Percentiles rank a stretch among this genome's conserved stretches.
phyloP scores from a whole-genome alignment of 2,797 vertebrate genomes.

The Rhinophrynus dorsalis region DNA sequence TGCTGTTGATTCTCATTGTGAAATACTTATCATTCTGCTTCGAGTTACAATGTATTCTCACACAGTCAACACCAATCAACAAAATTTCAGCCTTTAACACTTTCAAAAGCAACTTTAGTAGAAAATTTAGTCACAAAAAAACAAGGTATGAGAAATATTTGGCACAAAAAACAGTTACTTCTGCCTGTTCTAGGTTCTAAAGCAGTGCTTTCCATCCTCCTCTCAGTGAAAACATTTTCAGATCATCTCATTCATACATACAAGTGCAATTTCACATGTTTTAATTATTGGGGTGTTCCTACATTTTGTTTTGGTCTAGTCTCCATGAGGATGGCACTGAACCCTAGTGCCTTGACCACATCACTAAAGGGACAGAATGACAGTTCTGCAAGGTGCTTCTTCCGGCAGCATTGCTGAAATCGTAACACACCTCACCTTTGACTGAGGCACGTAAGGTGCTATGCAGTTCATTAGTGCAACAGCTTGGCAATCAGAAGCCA shows the following conservation, averaged over 20 bases:
- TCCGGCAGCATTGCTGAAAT: constrained; percentile 34
- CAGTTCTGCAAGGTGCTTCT: constrained; percentile 64
- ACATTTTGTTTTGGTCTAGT: not conserved
- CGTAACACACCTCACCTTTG: constrained; percentile 54
- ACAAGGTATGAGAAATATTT: constrained; percentile 8
- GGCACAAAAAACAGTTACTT: constrained; percentile 16
- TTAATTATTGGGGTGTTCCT: not conserved
- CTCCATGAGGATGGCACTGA: not conserved
- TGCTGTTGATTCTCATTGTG: not conserved
- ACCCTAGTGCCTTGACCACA: constrained; percentile 15
- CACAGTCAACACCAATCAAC: not conserved
- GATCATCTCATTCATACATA: not conserved
- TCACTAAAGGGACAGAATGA: constrained; percentile 48
- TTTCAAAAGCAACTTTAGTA: not conserved
- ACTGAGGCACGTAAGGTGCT: constrained; percentile 66
- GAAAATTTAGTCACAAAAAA: constrained; percentile 11
- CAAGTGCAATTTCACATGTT: not conserved
- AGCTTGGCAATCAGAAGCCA: constrained; percentile 64
- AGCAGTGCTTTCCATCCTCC: constrained; percentile 1
- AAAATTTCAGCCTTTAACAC: not conserved
- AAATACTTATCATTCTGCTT: not conserved
- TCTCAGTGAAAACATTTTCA: not conserved
- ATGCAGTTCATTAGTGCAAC: constrained; percentile 66
- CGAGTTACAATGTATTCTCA: not conserved
- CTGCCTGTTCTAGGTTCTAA: constrained; percentile 1